These are phyloP conservation scores for Noctua comes DNA, from an alignment of 2,888 invertebrate genomes.

Conservation along the genomic window DNA sequence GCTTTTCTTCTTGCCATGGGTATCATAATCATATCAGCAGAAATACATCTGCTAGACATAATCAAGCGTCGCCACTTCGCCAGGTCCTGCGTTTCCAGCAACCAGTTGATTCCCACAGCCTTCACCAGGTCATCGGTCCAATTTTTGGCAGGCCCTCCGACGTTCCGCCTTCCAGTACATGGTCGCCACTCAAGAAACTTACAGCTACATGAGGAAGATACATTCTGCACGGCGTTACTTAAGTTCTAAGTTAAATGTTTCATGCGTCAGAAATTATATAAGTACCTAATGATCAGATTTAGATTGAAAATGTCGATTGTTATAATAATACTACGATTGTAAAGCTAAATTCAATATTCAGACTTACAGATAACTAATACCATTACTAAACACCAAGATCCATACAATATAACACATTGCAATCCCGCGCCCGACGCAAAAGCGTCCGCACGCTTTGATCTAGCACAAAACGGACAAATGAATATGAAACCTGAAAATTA, in stretches of 20 bases:
- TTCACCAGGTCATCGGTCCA: not conserved
- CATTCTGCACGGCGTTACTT: not conserved
- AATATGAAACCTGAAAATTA: slow-evolving; percentile 81
- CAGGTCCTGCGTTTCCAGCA: not conserved
- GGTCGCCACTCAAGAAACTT: not conserved
- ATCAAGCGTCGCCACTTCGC: not conserved
- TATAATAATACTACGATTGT: not conserved
- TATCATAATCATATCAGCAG: not conserved
- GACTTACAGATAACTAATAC: slow-evolving; percentile 17
- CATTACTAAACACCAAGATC: slow-evolving; percentile 35
- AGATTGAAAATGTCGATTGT: not conserved
- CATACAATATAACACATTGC: slow-evolving; percentile 56
- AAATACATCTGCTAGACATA: not conserved
- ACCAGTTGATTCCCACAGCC: not conserved
- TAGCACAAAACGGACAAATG: slow-evolving; percentile 79
- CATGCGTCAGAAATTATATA: not conserved
- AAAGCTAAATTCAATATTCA: not conserved
- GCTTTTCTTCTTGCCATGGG: not conserved
- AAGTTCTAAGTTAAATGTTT: not conserved
- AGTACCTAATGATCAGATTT: not conserved
- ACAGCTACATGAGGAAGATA: not conserved
- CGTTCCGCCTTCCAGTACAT: not conserved
- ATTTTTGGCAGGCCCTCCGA: not conserved
- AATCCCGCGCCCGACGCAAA: slow-evolving; percentile 36
- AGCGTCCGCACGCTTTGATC: slow-evolving; percentile 74